A percentile compares a stretch with the other conserved stretches of the same genome.
Evolutionary conservation across 2,888 invertebrate genomes (phyloP).

Genomic region (Ormia ochracea): DNA sequence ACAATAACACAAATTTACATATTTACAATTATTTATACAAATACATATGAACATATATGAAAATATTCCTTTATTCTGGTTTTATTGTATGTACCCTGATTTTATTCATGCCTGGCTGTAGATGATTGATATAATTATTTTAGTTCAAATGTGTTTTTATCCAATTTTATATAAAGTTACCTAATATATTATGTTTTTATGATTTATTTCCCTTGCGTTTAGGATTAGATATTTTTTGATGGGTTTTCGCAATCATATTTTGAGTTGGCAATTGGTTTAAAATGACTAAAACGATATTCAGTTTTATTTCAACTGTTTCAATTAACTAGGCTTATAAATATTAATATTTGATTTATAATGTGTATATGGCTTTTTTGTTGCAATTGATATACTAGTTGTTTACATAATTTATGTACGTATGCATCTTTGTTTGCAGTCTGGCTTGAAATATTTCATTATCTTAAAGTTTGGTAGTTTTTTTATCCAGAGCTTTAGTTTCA

Average conservation of each 20-base stretch:
- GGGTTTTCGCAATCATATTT: conserved; percentile 15
- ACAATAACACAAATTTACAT: conserved; percentile 62
- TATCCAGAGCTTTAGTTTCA: conserved; percentile 36
- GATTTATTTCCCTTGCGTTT: conserved; percentile 22
- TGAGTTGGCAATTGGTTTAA: conserved; percentile 56
- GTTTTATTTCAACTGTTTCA: conserved; percentile 31
- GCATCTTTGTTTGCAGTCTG: conserved; percentile 28
- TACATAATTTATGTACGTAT: background rate
- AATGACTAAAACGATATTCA: conserved; percentile 53
- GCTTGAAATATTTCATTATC: background rate
- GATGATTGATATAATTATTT: background rate
- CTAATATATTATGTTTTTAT: conserved; percentile 31
- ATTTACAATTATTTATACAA: conserved; percentile 44
- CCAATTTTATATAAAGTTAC: background rate
- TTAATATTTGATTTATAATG: conserved; percentile 9
- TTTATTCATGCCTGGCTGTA: conserved; percentile 8
- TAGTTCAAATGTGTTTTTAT: background rate
- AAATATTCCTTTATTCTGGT: conserved; percentile 5
- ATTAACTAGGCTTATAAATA: conserved; percentile 44
- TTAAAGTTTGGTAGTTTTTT: conserved; percentile 15
- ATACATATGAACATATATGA: conserved; percentile 7
- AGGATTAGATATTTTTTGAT: conserved; percentile 1
- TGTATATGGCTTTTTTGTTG: conserved; percentile 53
- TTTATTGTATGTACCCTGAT: conserved; percentile 52
- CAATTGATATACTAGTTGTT: conserved; percentile 1